Base-by-base conservation (phyloP, 1,140 invertebrate genomes). In the Drosophila elegans region DNA sequence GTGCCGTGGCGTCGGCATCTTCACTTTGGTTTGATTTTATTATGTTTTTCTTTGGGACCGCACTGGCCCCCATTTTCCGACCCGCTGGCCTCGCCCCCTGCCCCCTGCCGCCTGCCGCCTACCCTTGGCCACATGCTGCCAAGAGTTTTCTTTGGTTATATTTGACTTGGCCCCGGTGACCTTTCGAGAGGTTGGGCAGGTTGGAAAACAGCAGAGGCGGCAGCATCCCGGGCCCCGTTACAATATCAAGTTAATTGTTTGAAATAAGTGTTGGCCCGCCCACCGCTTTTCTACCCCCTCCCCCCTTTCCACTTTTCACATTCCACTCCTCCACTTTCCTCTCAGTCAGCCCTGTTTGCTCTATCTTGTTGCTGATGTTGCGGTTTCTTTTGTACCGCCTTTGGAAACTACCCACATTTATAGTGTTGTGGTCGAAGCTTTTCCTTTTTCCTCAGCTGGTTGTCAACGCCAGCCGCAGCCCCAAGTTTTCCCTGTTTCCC, bases 241-340 rank as follows among this genome's bases (percentile, higher is more conserved):
- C 84, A 88, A 88, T 88, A 88, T 88, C 84, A 89, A 88, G 85
- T 88, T 88, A 88, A 88, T 88, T 88, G 84, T 88, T 88, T 89
- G 84, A 88, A 88, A 88, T 88, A 88, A 88, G 84, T 88, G 85
- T 88, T 78, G 80, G 56, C 76, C 71, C 55, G 34, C 49, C 61
- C 34, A 48, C 54, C 16, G 41, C 39, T 34, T 45, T 55, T 39
- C 53, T 57, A 44, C 7, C 27, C 32, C 29, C 16, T 5, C 27
- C 32, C 29, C 16, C 60, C 10, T 36, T 52, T 12, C 49, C 13
- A 12, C 25, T 44, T 16, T 11, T 11, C 32, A 25, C 51, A 6
- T 7, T 32, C 29, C 29, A 1, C 1, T 21, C 16, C n/a, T 11
- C n/a, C 32, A 25, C 51, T 32, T 7, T 32, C 29, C 29, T 21